Base-by-base conservation (phyloP, 2,888 invertebrate genomes). In the Hypomecis punctinalis region DNA sequence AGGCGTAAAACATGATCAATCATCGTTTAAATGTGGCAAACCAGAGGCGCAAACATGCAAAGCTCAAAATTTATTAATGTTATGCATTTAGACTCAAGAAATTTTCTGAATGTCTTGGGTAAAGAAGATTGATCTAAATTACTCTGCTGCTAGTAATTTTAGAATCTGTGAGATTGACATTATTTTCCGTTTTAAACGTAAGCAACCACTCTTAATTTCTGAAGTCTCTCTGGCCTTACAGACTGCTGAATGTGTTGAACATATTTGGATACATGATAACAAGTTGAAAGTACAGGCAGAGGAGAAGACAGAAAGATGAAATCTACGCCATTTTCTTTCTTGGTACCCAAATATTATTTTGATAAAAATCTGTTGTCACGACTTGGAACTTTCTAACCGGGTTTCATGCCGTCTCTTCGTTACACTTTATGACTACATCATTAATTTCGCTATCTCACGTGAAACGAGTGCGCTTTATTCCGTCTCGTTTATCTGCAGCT, bases 301-400 rank as follows among this genome's bases (percentile, higher is more conserved):
- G 33, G 47, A 7, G 9, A 47, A 5, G 47, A 23, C 23, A 23
- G 23, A 23, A 23, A 61, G 69, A 71, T 71, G 35, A 52, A 59
- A 71, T 71, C 63, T 57, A 54, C 13, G 49, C 53, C 43, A 58
- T 55, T 61, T 76, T 11, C 11, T 11, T 23, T 23, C 23, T 23
- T 23, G 23, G 23, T 23, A 23, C 23, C 23, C 3, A 23, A 23
- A 11, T 4, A n/a, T 33, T 33, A 48, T 48, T 10, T 74, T 67
- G 76, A 83, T 82, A 79, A 73, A 72, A 75, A 80, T 80, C 80
- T 75, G 70, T 57, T 75, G 81, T 82, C 83, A 83, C 81, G 83
- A 79, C 73, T 76, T 71, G 58, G 74, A 59, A 51, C 83, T 83
- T 83, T 84, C 81, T 81, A 82, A 79, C 48, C 36, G 33, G 33